A percentile compares a stretch with the other conserved stretches of the same genome.
phyloP scores from a whole-genome alignment of 2,113 vertebrate species.

The Pandion haliaetus region DNA sequence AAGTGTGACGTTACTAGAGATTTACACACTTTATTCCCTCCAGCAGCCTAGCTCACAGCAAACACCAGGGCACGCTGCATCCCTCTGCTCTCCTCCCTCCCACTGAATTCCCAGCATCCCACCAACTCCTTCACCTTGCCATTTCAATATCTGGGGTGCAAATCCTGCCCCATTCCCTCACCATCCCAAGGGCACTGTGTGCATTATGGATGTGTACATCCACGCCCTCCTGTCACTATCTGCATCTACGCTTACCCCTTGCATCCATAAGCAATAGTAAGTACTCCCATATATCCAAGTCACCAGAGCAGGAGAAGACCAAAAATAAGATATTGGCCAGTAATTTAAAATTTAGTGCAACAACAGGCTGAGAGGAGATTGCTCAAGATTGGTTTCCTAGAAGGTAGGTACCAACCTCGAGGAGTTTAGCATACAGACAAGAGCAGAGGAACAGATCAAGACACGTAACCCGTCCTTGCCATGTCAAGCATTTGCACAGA shows the following conservation, averaged over 20 bases:
- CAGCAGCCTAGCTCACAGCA: background rate
- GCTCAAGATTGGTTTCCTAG: background rate
- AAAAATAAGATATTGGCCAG: background rate
- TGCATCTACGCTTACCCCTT: accelerated
- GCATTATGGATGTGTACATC: background rate
- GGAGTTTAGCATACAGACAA: background rate
- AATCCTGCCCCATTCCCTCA: background rate
- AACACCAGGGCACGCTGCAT: background rate
- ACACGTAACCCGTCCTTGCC: background rate
- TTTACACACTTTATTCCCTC: background rate
- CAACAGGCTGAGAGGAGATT: background rate
- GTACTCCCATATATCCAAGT: accelerated
- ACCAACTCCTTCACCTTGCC: background rate
- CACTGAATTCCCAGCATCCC: background rate
- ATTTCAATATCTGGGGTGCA: background rate
- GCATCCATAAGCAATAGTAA: background rate
- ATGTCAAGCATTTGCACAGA: background rate
- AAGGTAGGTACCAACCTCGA: background rate
- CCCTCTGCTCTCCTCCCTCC: background rate
- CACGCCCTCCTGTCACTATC: background rate
- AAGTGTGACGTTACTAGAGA: background rate
- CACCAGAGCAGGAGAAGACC: background rate
- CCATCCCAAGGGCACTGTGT: background rate
- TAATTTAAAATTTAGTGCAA: background rate
- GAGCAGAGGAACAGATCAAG: background rate